These are phyloP conservation scores for Diploscapter pachys DNA, from an alignment of 1,140 invertebrate genomes.

Conservation along the genomic window DNA sequence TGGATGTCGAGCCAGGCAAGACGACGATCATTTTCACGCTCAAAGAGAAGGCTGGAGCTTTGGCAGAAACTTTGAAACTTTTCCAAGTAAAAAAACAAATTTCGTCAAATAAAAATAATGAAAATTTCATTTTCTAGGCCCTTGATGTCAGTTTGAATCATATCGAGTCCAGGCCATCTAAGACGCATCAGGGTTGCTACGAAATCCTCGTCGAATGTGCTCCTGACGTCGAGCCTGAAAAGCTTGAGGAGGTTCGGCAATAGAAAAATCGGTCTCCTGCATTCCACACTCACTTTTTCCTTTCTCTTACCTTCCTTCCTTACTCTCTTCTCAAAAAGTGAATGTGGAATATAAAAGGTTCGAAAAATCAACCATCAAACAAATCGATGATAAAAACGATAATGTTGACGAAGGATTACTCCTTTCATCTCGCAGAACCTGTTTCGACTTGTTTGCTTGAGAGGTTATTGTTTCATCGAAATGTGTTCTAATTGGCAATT, in stretches of 20 bases:
- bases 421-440: too few species aligned
- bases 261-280: too few species aligned
- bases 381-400: too few species aligned
- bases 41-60: slow-evolving; percentile 54
- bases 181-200: slow-evolving; percentile 72
- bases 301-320: too few species aligned
- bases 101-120: not conserved
- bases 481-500: too few species aligned
- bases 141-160: slow-evolving; percentile 80
- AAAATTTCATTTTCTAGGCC: slow-evolving; percentile 61
- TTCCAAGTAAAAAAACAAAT: slow-evolving; percentile 45
- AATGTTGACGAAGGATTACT: too few species aligned
- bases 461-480: too few species aligned
- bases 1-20: slow-evolving; percentile 43
- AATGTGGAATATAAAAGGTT: too few species aligned
- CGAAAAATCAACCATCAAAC: too few species aligned
- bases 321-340: too few species aligned
- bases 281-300: too few species aligned
- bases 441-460: too few species aligned
- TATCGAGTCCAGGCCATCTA: slow-evolving; percentile 82
- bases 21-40: slow-evolving; percentile 58
- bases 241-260: slow-evolving; percentile 64
- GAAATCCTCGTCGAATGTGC: slow-evolving; percentile 90
- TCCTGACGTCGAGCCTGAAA: slow-evolving; percentile 42
- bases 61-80: slow-evolving; percentile 52